A percentile compares a stretch with the other conserved stretches of the same genome.
Conservation (phyloP, 2,113 vertebrate genomes). For the Stomatorhinus ivindoensis region DNA sequence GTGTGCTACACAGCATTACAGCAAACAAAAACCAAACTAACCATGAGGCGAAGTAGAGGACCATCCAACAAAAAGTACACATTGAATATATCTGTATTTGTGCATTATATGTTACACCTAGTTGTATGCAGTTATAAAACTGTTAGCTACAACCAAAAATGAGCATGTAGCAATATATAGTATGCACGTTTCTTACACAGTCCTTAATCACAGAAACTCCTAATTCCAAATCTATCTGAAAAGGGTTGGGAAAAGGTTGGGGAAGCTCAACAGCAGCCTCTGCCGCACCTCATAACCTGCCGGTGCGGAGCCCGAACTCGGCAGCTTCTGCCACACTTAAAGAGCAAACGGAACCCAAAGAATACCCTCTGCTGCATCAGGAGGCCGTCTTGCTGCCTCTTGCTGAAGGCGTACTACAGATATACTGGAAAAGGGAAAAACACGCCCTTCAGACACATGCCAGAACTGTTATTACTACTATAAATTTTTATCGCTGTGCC, state of each 20-base stretch:
- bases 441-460: conserved; percentile 3
- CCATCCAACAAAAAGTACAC: not conserved
- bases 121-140: not conserved
- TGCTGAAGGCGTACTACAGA: not conserved
- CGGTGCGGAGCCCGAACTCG: not conserved
- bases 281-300: no score
- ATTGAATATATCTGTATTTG: not conserved
- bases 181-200: not conserved
- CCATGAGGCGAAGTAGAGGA: not conserved
- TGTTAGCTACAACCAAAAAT: not conserved
- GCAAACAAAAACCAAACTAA: not conserved
- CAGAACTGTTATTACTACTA: conserved; percentile 21
- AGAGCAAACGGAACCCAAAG: not conserved
- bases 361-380: not conserved
- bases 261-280: not conserved
- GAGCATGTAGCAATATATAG: not conserved
- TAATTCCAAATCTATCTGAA: not conserved
- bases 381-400: not conserved
- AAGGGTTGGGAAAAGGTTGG: not conserved
- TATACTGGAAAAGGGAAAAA: conserved; percentile 1
- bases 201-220: not conserved
- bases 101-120: not conserved
- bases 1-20: not conserved
- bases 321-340: not conserved
- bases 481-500: conserved; percentile 17